Base-by-base conservation (phyloP, 2,888 invertebrate species). In the Xylophagus ater region DNA sequence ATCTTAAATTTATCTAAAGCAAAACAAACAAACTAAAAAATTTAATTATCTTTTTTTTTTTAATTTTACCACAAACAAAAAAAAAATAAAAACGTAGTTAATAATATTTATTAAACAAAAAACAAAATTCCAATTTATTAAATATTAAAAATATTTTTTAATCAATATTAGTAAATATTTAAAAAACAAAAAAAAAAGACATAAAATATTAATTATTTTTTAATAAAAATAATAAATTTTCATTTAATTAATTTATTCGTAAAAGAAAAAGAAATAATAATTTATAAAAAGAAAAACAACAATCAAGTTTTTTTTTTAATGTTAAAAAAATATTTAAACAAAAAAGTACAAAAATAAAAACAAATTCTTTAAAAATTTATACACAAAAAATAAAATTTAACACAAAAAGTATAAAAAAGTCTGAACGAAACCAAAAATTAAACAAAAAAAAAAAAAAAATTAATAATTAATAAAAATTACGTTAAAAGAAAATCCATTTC, bases 371-470 rank as follows among this genome's bases (percentile, higher is more conserved):
- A 37, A 43, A 41, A 30, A 33, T 29, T 41, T 41, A 41, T 47
- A 45, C 25, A 44, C 35, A 19, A 41, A 39, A 53, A 54, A 55
- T 54, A 46, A 46, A 40, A 41, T 43, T 21, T 43, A 41, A 35
- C 29, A 37, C 51, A 58, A 36, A 35, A 34, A 38, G 41, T 41
- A 41, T 43, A 17, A 41, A 55, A 52, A 54, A 57, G 51, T 50
- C 46, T 55, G 58, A 58, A 60, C 52, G 52, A 53, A 60, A 53
- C 55, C 53, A 60, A 59, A 56, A 59, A 60, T 59, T 58, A 54
- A 54, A 55, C 54, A 56, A 57, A 59, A 58, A 58, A 57, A 55
- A 56, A 56, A 45, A 30, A 37, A 38, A 50, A 48, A 46, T 46
- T n/a, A n/a, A n/a, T n/a, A n/a, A n/a, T n/a, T n/a, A n/a, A n/a